A percentile compares a stretch with the other conserved stretches of the same genome.
Evolutionary conservation across 2,797 vertebrate species (phyloP).

Genomic region (Melanotaenia maccullochi): DNA sequence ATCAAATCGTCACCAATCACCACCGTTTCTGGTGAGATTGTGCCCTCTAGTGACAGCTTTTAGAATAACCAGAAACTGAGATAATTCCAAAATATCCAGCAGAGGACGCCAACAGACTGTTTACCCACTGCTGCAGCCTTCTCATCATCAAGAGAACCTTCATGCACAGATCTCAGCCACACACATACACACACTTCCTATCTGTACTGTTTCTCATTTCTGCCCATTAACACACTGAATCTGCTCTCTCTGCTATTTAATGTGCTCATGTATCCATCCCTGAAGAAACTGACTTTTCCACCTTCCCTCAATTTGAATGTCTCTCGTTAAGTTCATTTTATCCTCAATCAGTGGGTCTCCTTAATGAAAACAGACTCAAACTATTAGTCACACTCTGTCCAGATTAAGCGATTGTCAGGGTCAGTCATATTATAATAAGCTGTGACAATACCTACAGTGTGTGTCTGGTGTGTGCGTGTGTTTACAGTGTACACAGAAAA

Average conservation of each 20-base stretch:
- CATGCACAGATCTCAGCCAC: neutral
- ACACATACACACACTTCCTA: neutral
- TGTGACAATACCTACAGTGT: constrained; percentile 7
- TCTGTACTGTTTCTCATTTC: neutral
- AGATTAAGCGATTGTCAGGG: constrained; percentile 48
- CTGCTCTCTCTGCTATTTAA: constrained; percentile 1
- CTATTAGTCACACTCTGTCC: constrained; percentile 34
- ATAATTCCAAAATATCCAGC: constrained; percentile 41
- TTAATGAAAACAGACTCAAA: constrained; percentile 52
- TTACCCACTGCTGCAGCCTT: neutral
- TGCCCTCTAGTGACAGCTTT: constrained; percentile 44
- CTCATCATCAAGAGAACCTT: neutral
- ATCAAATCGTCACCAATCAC: neutral
- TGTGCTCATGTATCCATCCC: constrained; percentile 18
- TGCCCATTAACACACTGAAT: constrained; percentile 4
- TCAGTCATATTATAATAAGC: constrained; percentile 42
- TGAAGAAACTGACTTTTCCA: constrained; percentile 11
- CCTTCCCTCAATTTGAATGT: constrained; percentile 11
- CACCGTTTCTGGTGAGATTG: constrained; percentile 20
- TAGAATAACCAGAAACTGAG: neutral
- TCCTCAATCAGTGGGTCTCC: constrained; percentile 22
- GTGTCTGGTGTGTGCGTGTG: constrained; percentile 7
- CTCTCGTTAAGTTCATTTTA: constrained; percentile 20
- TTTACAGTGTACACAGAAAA: constrained; percentile 8
- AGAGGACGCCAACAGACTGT: constrained; percentile 64